Evolutionary conservation across 2,888 invertebrate species (phyloP).

Genomic region (Melanchra persicariae): DNA sequence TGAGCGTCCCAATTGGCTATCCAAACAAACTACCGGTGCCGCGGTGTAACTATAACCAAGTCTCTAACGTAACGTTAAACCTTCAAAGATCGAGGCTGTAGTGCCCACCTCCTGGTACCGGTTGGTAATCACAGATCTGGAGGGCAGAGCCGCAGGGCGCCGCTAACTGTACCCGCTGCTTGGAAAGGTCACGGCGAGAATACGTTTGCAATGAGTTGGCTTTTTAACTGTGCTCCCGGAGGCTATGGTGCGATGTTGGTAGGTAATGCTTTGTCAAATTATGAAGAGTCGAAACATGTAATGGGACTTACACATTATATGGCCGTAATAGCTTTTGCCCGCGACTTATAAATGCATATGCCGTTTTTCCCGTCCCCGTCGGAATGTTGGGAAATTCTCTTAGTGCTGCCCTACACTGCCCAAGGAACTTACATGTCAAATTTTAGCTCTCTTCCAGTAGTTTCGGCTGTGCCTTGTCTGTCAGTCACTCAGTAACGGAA

Average conservation of each 20-base stretch:
- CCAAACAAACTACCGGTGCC: neutral
- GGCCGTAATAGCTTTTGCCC: too few species aligned
- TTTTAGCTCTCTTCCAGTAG: too few species aligned
- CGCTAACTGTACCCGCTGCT: constrained; percentile 52
- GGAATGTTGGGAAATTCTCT: too few species aligned
- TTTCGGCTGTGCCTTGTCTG: too few species aligned
- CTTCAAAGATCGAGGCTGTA: constrained; percentile 17
- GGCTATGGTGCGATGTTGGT: constrained; percentile 7
- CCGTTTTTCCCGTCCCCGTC: too few species aligned
- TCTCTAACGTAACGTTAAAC: constrained; percentile 9
- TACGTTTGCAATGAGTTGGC: constrained; percentile 39
- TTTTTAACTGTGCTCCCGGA: constrained; percentile 28
- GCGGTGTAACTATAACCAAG: neutral
- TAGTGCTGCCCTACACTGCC: too few species aligned
- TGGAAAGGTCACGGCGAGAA: constrained; percentile 51
- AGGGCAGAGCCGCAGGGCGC: constrained; percentile 53
- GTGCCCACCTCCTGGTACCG: constrained; percentile 40
- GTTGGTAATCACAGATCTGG: constrained; percentile 53
- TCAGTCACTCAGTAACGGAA: too few species aligned
- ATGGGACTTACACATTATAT: neutral
- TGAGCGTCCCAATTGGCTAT: too few species aligned
- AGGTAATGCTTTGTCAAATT: neutral
- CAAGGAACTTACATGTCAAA: too few species aligned
- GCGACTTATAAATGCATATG: too few species aligned
- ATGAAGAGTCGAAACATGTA: neutral